Percentiles rank a stretch among this genome's conserved stretches.
Conservation (phyloP, 2,113 vertebrate species). For the Dermatemys mawii region DNA sequence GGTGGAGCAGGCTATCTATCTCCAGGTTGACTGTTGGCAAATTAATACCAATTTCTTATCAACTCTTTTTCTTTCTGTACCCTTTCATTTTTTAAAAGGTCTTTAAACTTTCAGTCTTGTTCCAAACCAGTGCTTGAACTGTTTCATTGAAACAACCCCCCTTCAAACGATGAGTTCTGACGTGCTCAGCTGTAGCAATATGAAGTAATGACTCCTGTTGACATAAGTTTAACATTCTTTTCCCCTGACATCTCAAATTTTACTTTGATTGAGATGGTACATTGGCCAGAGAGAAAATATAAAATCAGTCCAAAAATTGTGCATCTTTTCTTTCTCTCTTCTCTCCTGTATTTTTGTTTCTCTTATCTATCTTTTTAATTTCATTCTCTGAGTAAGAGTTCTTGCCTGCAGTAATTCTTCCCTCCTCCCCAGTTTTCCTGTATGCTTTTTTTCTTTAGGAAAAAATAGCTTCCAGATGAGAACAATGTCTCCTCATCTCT, state of each 20-base stretch:
- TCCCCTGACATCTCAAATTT: not conserved
- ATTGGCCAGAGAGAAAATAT: not conserved
- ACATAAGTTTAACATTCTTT: not conserved
- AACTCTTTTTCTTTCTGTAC: not conserved
- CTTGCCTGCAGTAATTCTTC: not conserved
- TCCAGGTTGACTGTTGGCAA: not conserved
- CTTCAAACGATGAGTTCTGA: not conserved
- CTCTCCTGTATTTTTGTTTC: not conserved
- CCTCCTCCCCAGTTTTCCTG: not conserved
- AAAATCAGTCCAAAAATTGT: not conserved
- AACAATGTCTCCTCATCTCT: not conserved
- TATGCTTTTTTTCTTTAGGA: not conserved
- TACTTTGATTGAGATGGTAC: not conserved
- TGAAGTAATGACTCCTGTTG: not conserved
- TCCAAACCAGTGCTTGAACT: not conserved
- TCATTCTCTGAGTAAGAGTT: not conserved
- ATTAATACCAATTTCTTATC: not conserved
- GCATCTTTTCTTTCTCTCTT: not conserved
- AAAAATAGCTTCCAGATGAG: not conserved
- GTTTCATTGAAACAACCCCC: not conserved
- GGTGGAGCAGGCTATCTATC: not conserved
- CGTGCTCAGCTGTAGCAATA: not conserved
- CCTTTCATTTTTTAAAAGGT: not conserved
- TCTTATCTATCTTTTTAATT: not conserved
- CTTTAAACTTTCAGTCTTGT: not conserved